These are phyloP conservation scores for Fragum whitleyi DNA, from an alignment of 2,888 invertebrate species.

Conservation along the genomic window DNA sequence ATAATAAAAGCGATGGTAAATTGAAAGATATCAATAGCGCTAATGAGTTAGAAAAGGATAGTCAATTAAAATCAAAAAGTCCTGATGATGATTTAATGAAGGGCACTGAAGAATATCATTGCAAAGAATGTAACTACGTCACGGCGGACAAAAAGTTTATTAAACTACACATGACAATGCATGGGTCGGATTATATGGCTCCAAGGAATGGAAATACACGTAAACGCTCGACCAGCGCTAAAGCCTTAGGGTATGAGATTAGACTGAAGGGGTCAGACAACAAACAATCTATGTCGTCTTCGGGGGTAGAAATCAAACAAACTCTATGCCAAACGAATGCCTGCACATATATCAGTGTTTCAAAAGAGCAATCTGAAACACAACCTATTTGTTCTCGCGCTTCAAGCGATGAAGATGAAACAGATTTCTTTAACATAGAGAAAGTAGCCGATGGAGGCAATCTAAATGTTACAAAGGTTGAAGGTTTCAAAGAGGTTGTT, in stretches of 20 bases:
- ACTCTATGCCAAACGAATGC: background rate
- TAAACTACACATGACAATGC: constrained; percentile 9
- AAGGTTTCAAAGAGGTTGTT: background rate
- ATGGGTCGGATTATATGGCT: background rate
- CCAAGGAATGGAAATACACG: background rate
- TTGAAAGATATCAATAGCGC: background rate
- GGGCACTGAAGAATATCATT: background rate
- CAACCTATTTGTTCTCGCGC: too few relatives aligned
- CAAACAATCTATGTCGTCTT: background rate
- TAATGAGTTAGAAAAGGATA: too few relatives aligned
- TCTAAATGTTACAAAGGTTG: background rate
- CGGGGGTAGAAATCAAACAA: background rate
- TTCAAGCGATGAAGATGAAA: background rate
- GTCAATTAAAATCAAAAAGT: too few relatives aligned
- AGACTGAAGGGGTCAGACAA: background rate
- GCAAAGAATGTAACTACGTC: background rate
- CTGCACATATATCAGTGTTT: background rate
- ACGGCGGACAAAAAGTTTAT: constrained; percentile 12
- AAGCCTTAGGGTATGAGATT: background rate
- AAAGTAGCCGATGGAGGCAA: background rate
- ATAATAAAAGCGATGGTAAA: background rate
- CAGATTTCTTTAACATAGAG: background rate
- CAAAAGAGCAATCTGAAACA: too few relatives aligned
- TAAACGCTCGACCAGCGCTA: background rate
- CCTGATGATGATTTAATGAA: too few relatives aligned